phyloP scores from a whole-genome alignment of 2,888 invertebrate genomes.

The Eupithecia vulgata region DNA sequence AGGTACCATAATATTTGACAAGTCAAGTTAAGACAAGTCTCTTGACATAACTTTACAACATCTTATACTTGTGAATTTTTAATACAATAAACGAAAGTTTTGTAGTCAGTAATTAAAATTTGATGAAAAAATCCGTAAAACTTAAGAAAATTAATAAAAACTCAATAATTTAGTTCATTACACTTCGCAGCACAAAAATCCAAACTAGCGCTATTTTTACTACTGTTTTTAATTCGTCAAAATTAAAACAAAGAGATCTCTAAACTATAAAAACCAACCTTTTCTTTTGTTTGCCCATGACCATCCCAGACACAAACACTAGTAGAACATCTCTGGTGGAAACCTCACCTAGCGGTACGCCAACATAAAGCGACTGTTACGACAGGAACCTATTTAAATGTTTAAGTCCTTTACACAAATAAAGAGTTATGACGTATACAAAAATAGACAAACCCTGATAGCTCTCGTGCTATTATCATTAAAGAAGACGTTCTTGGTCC shows the following conservation, averaged over 20 bases:
- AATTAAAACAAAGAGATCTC: too few species aligned
- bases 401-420: not conserved
- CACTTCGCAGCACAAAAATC: not conserved
- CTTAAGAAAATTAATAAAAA: not conserved
- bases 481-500: slow-evolving; percentile 72
- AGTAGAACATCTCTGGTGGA: not conserved
- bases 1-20: not conserved
- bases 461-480: slow-evolving; percentile 54
- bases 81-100: not conserved
- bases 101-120: not conserved
- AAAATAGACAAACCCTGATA: slow-evolving; percentile 61
- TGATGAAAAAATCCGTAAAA: not conserved
- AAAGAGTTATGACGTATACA: not conserved
- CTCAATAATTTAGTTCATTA: too few species aligned
- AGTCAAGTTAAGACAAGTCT: too few species aligned
- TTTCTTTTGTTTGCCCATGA: too few species aligned
- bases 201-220: not conserved
- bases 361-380: not conserved
- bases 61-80: not conserved
- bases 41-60: not conserved
- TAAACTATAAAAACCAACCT: too few species aligned
- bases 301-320: not conserved
- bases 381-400: not conserved
- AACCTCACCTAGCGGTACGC: not conserved
- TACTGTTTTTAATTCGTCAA: too few species aligned